phyloP scores from a whole-genome alignment of 2,113 vertebrate genomes.

The Urocolius indicus region DNA sequence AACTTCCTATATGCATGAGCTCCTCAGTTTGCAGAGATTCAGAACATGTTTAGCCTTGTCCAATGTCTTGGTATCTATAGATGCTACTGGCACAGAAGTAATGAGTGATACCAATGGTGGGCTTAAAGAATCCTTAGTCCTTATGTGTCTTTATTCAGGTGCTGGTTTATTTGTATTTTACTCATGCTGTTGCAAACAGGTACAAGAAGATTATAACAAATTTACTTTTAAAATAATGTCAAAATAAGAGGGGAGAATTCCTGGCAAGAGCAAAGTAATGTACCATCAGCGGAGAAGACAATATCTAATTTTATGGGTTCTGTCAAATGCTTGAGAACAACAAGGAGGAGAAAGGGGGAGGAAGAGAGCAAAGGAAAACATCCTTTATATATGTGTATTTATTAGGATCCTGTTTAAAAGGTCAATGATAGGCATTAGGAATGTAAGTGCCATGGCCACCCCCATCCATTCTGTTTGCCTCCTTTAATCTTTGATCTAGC shows the following conservation, averaged over 20 bases:
- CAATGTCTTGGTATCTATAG: background rate
- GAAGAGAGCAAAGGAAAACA: background rate
- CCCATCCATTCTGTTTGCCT: background rate
- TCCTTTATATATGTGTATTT: background rate
- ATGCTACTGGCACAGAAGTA: background rate
- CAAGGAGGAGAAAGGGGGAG: background rate
- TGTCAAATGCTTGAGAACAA: background rate
- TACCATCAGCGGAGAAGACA: background rate
- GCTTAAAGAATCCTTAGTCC: background rate
- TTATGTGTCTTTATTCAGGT: background rate
- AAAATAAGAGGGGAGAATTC: background rate
- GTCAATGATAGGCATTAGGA: background rate
- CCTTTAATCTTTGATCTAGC: slow-evolving; percentile 54
- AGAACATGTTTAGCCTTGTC: background rate
- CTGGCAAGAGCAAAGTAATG: background rate
- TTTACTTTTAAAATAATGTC: background rate
- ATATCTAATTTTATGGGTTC: background rate
- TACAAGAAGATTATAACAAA: background rate
- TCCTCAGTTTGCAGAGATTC: background rate
- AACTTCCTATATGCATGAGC: background rate
- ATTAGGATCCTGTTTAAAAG: background rate
- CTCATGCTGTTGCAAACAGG: background rate
- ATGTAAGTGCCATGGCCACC: background rate
- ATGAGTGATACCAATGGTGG: background rate
- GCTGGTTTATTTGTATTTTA: background rate